Base-by-base conservation (phyloP, 2,797 vertebrate genomes). In the Nasua narica region DNA sequence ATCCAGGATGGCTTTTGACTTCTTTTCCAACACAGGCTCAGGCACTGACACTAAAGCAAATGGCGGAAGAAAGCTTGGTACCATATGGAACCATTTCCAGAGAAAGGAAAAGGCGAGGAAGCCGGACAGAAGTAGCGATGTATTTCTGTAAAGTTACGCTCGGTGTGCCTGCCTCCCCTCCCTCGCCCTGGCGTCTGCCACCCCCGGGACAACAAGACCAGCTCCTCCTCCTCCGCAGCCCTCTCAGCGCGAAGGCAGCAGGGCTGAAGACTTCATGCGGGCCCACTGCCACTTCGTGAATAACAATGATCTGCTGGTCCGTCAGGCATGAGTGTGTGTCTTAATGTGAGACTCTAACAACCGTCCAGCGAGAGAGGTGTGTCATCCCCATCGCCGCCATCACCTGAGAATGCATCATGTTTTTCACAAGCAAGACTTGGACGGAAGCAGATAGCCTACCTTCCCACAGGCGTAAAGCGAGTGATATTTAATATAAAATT, bases 171-270 rank as follows among this genome's bases (percentile, higher is more conserved):
- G 35, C 35, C 19, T 37, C 19, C 67, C 35, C 19, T 21, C 10
- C n/a, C 18, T 10, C 65, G n/a, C 11, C 67, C n/a, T 19, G 18
- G 0, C 9, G 0, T 5, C 67, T 5, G 4, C 67, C 10, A 1
- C 19, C 35, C 4, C 10, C 5, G 10, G 19, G 67, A 69, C 67
- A 69, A 19, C 19, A n/a, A 3, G n/a, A 69, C 35, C 35, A 11
- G 18, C 65, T 18, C 65, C 12, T 69, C 65, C 19, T 21, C n/a
- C 19, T 21, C 35, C 65, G 5, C 35, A 11, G 35, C 67, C 19
- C 35, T 21, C 67, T 37, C 32, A 58, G 19, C 19, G 2, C 9
- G 54, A 54, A 54, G 54, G 54, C 54, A 54, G 54, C 54, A 54
- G 54, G 54, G 54, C 54, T 54, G 54, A 23, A 54, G 21, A 9